Conservation (phyloP, 2,888 invertebrate species). For the Ennomos erosarius region DNA sequence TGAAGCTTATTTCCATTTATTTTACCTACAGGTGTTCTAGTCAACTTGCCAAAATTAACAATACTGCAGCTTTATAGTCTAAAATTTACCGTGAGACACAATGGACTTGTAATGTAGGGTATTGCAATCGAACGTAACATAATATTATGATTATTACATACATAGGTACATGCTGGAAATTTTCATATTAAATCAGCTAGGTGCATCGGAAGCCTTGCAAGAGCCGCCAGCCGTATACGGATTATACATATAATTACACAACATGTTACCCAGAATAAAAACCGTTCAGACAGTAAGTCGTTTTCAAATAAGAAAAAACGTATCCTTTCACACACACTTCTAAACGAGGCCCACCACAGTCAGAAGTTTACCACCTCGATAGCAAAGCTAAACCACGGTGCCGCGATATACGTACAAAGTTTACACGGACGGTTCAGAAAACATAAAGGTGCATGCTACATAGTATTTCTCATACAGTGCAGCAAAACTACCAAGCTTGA, state of each 20-base stretch:
- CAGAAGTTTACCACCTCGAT: neutral
- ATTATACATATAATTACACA: constrained; percentile 52
- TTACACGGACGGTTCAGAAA: too few species aligned
- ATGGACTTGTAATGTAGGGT: too few species aligned
- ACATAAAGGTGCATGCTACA: constrained; percentile 7
- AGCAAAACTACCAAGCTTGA: constrained; percentile 36
- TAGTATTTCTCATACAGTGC: constrained; percentile 5
- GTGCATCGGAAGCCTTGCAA: constrained; percentile 42
- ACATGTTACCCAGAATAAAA: constrained; percentile 34
- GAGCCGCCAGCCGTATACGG: constrained; percentile 47
- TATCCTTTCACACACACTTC: too few species aligned
- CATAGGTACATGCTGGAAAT: constrained; percentile 29
- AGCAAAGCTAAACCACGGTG: neutral
- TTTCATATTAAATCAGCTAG: constrained; percentile 38
- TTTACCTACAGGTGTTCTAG: too few species aligned
- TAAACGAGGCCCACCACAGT: too few species aligned
- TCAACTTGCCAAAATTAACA: too few species aligned
- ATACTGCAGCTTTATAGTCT: too few species aligned
- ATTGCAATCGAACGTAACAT: too few species aligned
- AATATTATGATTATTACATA: constrained; percentile 6
- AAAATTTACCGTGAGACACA: too few species aligned
- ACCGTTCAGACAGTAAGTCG: constrained; percentile 14
- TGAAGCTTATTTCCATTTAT: too few species aligned
- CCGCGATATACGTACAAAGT: too few species aligned
- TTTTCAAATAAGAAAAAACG: neutral